Base-by-base conservation (phyloP, 2,888 invertebrate species). In the Troides oblongomaculatus region DNA sequence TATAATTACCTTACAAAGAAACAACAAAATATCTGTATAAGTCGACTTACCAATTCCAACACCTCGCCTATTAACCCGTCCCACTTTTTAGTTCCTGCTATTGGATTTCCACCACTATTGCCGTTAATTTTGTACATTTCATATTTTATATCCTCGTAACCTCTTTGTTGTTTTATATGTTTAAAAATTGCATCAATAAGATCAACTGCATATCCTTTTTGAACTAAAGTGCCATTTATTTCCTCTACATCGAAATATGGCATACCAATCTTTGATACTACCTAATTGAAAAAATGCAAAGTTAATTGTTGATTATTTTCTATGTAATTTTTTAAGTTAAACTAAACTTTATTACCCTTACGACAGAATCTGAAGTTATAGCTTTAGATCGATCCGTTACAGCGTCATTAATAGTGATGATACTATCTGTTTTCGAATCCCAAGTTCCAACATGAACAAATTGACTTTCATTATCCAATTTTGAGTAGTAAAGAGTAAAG, bases 121-220 rank as follows among this genome's bases (percentile, higher is more conserved):
- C 95, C 95, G 0, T 93, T 92, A 0, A 95, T 96, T 65, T 95
- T 81, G 78, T 95, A 93, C 75, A 97, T 95, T 74, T 93, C 93
- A 77, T 95, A 96, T 65, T 94, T 78, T 87, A 93, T 56, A 95
- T 84, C 79, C 8, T 73, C 63, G 56, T 71, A 71, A 21, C 84
- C 78, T 14, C 80, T 72, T 21, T 79, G 56, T 60, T 78, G 73
- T 62, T 78, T 83, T n/a, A 92, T 88, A 2, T 79, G 72, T 65
- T 84, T 72, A 72, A 92, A 94, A 69, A 99, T 95, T 72, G 94
- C 95, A 18, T 95, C 88, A 70, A 99, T 95, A 0, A 99, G 89
- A 84, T 99, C 99, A 66, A 98, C 94, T 5, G 97, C 96, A 82
- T 97, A 99, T 0, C 98, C 98, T 78, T 96, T 95, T 78, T 93